These are phyloP conservation scores for Phrynosoma platyrhinos DNA, from an alignment of 2,113 vertebrate genomes.

Conservation along the genomic window DNA sequence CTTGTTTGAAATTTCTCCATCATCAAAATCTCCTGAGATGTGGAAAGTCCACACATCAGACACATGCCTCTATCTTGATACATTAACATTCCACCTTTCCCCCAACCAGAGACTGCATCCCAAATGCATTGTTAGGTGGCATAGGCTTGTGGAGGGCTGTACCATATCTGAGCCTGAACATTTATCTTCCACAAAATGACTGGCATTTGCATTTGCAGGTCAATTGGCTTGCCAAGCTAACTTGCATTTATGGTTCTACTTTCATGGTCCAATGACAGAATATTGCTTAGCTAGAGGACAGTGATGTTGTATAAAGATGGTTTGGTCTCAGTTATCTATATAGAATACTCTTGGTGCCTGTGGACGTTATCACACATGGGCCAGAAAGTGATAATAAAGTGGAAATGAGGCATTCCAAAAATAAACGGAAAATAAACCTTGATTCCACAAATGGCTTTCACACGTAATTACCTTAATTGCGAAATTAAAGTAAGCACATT, in stretches of 20 bases:
- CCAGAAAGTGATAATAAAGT: too few relatives aligned
- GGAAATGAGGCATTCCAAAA: too few relatives aligned
- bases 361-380: too few relatives aligned
- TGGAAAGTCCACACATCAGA: background rate
- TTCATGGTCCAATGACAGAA: background rate
- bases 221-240: rapidly evolving
- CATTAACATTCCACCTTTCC: background rate
- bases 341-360: too few relatives aligned
- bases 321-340: too few relatives aligned
- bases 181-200: background rate
- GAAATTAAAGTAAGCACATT: too few relatives aligned
- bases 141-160: background rate
- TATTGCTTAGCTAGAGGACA: too few relatives aligned
- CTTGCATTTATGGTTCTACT: background rate
- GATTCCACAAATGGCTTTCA: too few relatives aligned
- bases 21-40: background rate
- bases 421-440: too few relatives aligned
- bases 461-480: too few relatives aligned
- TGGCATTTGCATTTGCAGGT: background rate
- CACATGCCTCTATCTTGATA: background rate
- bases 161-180: background rate
- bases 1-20: background rate
- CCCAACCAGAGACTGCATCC: background rate
- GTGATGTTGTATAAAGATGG: too few relatives aligned
- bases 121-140: background rate